Percentiles rank a stretch among this genome's conserved stretches.
phyloP scores from a whole-genome alignment of 2,113 vertebrate species.

The Etia nguti region DNA sequence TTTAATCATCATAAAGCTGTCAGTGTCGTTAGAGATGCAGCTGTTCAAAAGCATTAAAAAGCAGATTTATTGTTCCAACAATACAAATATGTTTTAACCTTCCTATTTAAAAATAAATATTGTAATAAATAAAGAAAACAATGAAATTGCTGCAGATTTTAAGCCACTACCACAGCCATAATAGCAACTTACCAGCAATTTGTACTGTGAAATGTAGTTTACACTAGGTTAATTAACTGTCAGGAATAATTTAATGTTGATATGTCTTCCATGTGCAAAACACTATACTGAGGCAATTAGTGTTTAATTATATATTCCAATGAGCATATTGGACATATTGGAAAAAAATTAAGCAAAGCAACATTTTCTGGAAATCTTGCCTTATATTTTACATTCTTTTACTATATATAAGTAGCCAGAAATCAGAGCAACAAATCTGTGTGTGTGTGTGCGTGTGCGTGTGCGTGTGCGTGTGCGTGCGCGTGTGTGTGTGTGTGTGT shows the following conservation, averaged over 20 bases:
- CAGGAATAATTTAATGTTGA: background rate
- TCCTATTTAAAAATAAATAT: background rate
- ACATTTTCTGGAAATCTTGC: background rate
- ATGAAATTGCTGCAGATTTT: background rate
- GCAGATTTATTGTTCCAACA: background rate
- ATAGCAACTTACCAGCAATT: background rate
- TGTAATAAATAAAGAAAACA: background rate
- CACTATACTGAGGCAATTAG: background rate
- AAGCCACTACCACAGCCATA: background rate
- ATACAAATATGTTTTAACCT: background rate
- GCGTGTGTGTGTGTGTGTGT: too few species aligned
- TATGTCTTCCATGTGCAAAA: background rate
- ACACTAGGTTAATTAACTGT: background rate
- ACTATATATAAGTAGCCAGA: background rate
- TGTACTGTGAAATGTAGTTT: background rate
- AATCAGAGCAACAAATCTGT: background rate
- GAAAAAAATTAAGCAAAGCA: background rate
- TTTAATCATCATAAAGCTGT: background rate
- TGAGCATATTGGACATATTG: background rate
- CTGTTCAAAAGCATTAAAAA: background rate
- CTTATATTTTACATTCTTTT: background rate
- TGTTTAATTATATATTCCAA: background rate
- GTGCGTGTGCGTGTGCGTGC: too few species aligned
- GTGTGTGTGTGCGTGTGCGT: background rate
- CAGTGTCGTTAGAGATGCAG: background rate